Evolutionary conservation across 2,888 invertebrate genomes (phyloP).

Genomic region (Apamea crenata): DNA sequence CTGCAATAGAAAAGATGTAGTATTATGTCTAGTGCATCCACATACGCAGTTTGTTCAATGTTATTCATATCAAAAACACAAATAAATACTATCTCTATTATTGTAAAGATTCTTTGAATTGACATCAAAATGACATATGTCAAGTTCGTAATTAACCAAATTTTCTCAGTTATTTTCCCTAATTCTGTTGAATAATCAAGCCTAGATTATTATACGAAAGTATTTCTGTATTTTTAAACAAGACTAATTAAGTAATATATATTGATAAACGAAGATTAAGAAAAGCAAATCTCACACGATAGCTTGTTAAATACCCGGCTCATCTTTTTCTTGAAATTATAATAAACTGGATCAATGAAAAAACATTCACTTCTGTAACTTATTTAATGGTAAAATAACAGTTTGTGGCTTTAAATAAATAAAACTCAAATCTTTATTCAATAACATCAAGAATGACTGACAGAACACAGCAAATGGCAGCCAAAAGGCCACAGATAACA

Average conservation of each 20-base stretch:
- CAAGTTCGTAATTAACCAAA: conserved; percentile 75
- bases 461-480: conserved; percentile 87
- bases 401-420: conserved; percentile 62
- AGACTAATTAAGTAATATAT: conserved; percentile 55
- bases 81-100: conserved; percentile 77
- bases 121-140: conserved; percentile 86
- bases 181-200: conserved; percentile 17
- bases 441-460: conserved; percentile 89
- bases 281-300: conserved; percentile 80
- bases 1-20: conserved; percentile 73
- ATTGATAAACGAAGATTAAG: conserved; percentile 59
- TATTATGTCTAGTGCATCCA: conserved; percentile 42
- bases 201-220: conserved; percentile 23
- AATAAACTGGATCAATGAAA: conserved; percentile 64
- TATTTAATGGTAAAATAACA: conserved; percentile 63
- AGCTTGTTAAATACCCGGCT: conserved; percentile 71
- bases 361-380: conserved; percentile 67
- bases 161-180: conserved; percentile 56
- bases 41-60: conserved; percentile 62
- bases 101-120: conserved; percentile 73
- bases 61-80: conserved; percentile 74
- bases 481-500: conserved; percentile 70
- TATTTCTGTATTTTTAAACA: conserved; percentile 48
- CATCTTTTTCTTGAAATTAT: conserved; percentile 70
- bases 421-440: conserved; percentile 78